phyloP scores from a whole-genome alignment of 2,113 vertebrate genomes.

The Tetraodon nigroviridis region DNA sequence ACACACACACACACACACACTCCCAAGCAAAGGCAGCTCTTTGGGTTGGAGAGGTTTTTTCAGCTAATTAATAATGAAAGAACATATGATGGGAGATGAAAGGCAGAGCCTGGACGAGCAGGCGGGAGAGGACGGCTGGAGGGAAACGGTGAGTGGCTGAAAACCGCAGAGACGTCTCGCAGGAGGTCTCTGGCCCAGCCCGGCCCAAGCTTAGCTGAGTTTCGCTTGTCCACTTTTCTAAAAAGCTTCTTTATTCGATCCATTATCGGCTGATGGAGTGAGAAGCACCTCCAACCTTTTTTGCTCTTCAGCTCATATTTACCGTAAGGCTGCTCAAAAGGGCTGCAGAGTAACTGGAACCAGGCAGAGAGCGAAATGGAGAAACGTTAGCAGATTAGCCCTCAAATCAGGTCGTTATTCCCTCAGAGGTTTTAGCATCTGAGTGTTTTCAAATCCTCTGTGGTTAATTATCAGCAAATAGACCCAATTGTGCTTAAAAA shows the following conservation, averaged over 20 bases:
- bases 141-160: conserved; percentile 32
- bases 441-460: no score
- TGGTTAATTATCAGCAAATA: no score
- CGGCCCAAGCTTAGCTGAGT: conserved; percentile 8
- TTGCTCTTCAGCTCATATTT: conserved; percentile 1
- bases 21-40: conserved; percentile 19
- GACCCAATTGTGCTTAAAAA: no score
- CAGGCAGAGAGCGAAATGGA: not conserved
- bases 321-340: conserved; percentile 23
- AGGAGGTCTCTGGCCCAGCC: conserved; percentile 19
- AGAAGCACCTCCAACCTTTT: conserved; percentile 27
- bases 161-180: conserved; percentile 23
- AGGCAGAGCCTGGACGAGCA: conserved; percentile 15
- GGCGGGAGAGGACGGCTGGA: conserved; percentile 4
- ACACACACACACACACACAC: conserved; percentile 6
- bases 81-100: conserved; percentile 49
- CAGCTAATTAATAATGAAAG: conserved; percentile 61
- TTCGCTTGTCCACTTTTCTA: conserved; percentile 17
- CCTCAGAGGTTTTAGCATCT: no score
- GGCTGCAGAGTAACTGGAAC: conserved; percentile 5
- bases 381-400: no score
- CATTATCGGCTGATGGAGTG: conserved; percentile 24
- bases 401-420: no score
- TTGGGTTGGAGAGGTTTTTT: conserved; percentile 46
- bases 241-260: conserved; percentile 35